phyloP scores from a whole-genome alignment of 1,140 invertebrate genomes.

The Littorina saxatilis region DNA sequence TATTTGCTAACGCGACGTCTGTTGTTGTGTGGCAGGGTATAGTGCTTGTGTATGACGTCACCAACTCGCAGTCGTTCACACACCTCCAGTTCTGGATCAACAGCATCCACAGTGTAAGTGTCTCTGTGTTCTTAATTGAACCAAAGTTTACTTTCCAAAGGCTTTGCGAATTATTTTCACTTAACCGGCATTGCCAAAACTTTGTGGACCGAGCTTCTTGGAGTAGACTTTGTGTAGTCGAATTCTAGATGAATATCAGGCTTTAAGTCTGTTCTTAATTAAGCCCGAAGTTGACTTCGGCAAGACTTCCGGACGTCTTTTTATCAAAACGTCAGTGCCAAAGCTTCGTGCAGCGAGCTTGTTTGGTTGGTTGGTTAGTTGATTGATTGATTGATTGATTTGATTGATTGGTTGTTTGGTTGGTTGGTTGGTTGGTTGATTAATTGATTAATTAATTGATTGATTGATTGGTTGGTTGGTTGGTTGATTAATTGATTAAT shows the following conservation, averaged over 20 bases:
- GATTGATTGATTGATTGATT: no score
- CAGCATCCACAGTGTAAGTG: slow-evolving; percentile 63
- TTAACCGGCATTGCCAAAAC: background rate
- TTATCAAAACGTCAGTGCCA: no score
- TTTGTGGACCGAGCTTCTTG: background rate
- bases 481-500: no score
- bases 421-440: no score
- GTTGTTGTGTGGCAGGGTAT: slow-evolving; percentile 60
- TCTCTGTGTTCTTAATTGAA: background rate
- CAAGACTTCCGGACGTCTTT: background rate
- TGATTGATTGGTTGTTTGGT: no score
- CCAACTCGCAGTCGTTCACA: slow-evolving; percentile 58
- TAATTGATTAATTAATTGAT: no score
- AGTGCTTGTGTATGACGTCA: slow-evolving; percentile 71
- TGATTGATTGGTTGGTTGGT: no score
- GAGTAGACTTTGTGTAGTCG: background rate
- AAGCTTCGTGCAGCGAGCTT: no score
- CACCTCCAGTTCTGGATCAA: slow-evolving; percentile 67
- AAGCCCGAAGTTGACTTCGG: no score
- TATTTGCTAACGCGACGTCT: background rate
- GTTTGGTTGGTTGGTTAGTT: no score
- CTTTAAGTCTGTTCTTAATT: no score
- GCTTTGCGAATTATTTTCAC: background rate
- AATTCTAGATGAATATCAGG: background rate
- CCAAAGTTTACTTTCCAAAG: background rate